These are phyloP conservation scores for Drosophila nr. perissopoda DNA, from an alignment of 2,888 invertebrate species.

Conservation along the genomic window DNA sequence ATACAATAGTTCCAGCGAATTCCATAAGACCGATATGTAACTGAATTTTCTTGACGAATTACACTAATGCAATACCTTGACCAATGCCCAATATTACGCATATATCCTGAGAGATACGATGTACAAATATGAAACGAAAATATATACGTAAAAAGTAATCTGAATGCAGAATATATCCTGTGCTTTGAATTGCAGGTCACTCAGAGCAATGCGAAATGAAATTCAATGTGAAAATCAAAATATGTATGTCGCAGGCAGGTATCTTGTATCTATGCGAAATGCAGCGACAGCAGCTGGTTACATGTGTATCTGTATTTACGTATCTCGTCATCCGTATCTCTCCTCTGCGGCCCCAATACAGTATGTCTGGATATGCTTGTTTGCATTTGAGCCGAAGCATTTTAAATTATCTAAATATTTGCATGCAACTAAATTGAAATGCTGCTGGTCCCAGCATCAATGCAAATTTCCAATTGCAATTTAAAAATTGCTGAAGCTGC, in stretches of 20 bases:
- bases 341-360: not conserved
- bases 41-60: not conserved
- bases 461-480: conserved; percentile 28
- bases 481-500: conserved; percentile 23
- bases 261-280: conserved; percentile 40
- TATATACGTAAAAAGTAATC: not conserved
- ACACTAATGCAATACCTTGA: not conserved
- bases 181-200: not conserved
- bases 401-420: conserved; percentile 74
- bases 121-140: not conserved
- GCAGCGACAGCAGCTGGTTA: conserved; percentile 63
- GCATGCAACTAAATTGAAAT: conserved; percentile 74
- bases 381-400: conserved; percentile 51
- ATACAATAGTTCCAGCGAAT: not conserved
- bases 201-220: conserved; percentile 26
- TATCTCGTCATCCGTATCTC: conserved; percentile 17
- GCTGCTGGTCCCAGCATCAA: conserved; percentile 30
- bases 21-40: not conserved
- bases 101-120: not conserved
- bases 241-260: conserved; percentile 32
- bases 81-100: not conserved
- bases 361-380: conserved; percentile 16
- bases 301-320: conserved; percentile 35
- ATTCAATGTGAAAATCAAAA: conserved; percentile 50
- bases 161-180: not conserved